Conservation (phyloP, 1,140 invertebrate species). For the Danaus plexippus region DNA sequence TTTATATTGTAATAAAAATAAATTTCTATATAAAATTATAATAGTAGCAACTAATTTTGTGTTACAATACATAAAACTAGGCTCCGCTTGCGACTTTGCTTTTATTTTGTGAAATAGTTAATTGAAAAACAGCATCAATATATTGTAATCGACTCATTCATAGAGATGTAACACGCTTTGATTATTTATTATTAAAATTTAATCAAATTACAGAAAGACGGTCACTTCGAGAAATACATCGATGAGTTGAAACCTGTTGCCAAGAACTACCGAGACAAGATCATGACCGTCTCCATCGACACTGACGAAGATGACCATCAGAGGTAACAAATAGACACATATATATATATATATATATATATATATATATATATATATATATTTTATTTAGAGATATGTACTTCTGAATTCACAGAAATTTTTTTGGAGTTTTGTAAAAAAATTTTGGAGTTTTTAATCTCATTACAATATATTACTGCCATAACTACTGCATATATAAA, state of each 20-base stretch:
- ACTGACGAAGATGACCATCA: slow-evolving; percentile 96
- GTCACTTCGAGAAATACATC: slow-evolving; percentile 84
- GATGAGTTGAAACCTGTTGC: slow-evolving; percentile 86
- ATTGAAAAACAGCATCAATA: too few relatives aligned
- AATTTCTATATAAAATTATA: too few relatives aligned
- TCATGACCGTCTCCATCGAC: slow-evolving; percentile 97
- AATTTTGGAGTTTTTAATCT: too few relatives aligned
- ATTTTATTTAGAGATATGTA: too few relatives aligned
- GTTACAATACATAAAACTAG: slow-evolving; percentile 7
- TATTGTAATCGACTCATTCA: too few relatives aligned
- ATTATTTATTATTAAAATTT: background rate
- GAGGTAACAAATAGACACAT: slow-evolving; percentile 64
- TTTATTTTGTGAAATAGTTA: background rate
- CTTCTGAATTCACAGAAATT: too few relatives aligned
- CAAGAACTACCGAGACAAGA: slow-evolving; percentile 90
- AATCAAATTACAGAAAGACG: slow-evolving; percentile 73
- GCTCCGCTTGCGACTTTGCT: background rate
- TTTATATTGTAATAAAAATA: too few relatives aligned
- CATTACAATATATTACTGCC: too few relatives aligned
- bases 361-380: background rate
- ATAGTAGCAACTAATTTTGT: too few relatives aligned
- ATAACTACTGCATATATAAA: too few relatives aligned
- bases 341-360: slow-evolving; percentile 2
- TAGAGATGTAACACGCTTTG: too few relatives aligned
- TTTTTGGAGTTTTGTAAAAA: too few relatives aligned